Evolutionary conservation across 1,140 invertebrate genomes (phyloP).

Genomic region (Drosophila hydei): DNA sequence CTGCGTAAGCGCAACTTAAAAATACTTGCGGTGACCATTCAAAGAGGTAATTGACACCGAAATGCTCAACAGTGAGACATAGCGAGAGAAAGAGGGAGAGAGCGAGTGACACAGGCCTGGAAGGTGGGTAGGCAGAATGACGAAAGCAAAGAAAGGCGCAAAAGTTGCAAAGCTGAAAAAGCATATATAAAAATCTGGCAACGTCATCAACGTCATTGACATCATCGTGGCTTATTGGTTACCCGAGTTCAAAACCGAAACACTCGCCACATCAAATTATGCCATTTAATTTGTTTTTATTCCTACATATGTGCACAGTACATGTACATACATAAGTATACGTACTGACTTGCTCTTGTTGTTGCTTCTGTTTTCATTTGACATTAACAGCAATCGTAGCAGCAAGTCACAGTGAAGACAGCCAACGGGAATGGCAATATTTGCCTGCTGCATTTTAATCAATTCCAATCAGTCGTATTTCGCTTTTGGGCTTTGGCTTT

Average conservation of each 20-base stretch:
- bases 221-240: slow-evolving; percentile 41
- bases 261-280: slow-evolving; percentile 38
- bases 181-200: slow-evolving; percentile 41
- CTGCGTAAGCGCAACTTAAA: slow-evolving; percentile 46
- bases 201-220: slow-evolving; percentile 50
- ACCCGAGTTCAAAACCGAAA: slow-evolving; percentile 18
- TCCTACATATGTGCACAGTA: neutral
- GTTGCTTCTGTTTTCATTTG: slow-evolving; percentile 30
- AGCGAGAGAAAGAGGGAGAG: neutral
- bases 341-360: neutral
- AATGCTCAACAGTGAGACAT: slow-evolving; percentile 3
- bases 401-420: slow-evolving; percentile 15
- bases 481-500: slow-evolving; percentile 53
- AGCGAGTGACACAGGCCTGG: slow-evolving; percentile 3
- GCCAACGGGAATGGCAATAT: slow-evolving; percentile 2
- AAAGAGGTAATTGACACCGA: slow-evolving; percentile 48
- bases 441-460: slow-evolving; percentile 69
- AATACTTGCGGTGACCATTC: slow-evolving; percentile 39
- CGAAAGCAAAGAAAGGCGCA: slow-evolving; percentile 6
- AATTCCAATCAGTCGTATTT: slow-evolving; percentile 70
- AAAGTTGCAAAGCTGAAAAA: slow-evolving; percentile 19
- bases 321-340: too few species aligned
- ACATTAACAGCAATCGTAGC: slow-evolving; percentile 37
- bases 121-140: slow-evolving; percentile 7
- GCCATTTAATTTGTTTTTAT: slow-evolving; percentile 8